phyloP scores from a whole-genome alignment of 2,113 vertebrate species.

The Cricetomys ansorgei region DNA sequence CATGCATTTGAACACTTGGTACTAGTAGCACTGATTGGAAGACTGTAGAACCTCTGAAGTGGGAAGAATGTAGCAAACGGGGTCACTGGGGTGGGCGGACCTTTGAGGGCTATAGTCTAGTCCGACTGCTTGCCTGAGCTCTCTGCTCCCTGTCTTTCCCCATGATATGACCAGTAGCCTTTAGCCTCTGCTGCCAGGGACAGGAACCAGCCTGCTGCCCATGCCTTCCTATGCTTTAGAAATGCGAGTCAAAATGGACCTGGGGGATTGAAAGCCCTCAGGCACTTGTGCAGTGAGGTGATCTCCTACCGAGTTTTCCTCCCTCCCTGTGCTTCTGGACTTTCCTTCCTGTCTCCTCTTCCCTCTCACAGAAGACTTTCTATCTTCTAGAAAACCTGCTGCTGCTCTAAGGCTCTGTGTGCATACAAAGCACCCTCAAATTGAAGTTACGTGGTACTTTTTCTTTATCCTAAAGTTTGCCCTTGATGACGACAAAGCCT shows the following conservation, averaged over 20 bases:
- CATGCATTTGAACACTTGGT: not conserved
- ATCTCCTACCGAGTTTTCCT: not conserved
- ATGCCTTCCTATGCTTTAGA: not conserved
- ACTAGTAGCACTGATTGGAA: not conserved
- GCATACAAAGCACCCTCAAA: not conserved
- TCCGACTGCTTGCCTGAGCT: not conserved
- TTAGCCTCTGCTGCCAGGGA: not conserved
- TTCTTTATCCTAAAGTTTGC: not conserved
- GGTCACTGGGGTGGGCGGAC: not conserved
- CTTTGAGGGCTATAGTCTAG: not conserved
- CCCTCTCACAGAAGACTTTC: not conserved
- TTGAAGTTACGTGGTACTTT: not conserved
- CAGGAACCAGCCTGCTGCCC: not conserved
- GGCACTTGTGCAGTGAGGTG: not conserved
- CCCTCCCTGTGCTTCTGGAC: not conserved
- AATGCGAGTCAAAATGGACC: not conserved
- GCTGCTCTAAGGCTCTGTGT: not conserved
- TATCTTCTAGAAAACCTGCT: not conserved
- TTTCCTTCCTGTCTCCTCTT: not conserved
- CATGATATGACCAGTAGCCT: not conserved
- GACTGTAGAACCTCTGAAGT: not conserved
- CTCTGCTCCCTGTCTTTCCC: not conserved
- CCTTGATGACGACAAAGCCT: not conserved
- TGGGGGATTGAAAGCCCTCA: not conserved
- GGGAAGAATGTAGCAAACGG: not conserved